Evolutionary conservation across 2,113 vertebrate genomes (phyloP), one percentile per base, ranked within the genome.

Genomic region (Speoplatyrhinus poulsoni): DNA sequence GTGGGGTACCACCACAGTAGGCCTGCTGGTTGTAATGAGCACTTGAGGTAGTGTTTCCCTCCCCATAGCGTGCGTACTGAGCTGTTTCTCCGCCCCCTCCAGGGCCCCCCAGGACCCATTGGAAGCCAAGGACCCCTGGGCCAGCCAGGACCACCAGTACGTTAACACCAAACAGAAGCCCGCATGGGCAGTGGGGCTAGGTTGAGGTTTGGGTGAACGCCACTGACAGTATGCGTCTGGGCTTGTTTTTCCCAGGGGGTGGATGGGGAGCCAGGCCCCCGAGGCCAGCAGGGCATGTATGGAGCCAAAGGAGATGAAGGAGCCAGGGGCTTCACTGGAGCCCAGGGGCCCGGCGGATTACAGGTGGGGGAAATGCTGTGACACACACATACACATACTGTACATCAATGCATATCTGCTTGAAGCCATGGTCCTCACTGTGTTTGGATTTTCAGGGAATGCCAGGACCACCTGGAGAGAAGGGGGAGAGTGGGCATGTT

Each of bases 251-350:
- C 73, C 66, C 77, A 98, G 96, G 96, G 96, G 46, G 84, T 82
- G 3, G 96, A 98, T 0, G 95, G 96, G 6, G 94, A 96, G 62
- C 88, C 92, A 41, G 96, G 96, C 4, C 95, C 92, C 53, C 92
- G 94, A 12, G 96, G 96, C 56, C 95, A 95, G 78, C 94, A 95
- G 70, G 96, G 96, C 13, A 94, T 97, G 93, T 91, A 93, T 0
- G 96, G 96, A 0, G 91, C 93, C 47, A 98, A 98, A 81, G 96
- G 96, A 70, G 95, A 98, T 36, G 96, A 98, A 69, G 96, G 96
- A 62, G 46, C 64, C 0, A 88, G 93, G 70, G 96, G 96, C 46
- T 94, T 94, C 41, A 87, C 91, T 26, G 96, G 96, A 5, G 57
- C 84, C 6, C 82, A 75, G 0, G 96, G 96, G 3, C 94, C 96